Base-by-base conservation (phyloP, 2,888 invertebrate genomes). In the Onthophagus sagittarius region DNA sequence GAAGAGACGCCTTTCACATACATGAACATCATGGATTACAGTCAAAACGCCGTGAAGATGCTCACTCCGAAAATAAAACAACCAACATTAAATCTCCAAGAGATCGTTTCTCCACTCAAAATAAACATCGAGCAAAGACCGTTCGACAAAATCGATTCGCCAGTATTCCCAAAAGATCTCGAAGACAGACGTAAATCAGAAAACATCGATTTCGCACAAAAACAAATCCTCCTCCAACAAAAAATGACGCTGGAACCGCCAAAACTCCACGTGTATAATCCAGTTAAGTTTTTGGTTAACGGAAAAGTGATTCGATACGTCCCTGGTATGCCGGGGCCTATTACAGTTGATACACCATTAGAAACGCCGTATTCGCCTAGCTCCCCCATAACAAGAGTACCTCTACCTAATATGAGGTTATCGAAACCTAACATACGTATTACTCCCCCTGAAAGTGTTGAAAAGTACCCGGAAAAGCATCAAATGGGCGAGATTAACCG, bases 301-400 rank as follows among this genome's bases (percentile, higher is more conserved):
- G 93, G 93, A 15, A 93, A 93, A 83, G 86, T 92, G n/a, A 93
- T 95, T 81, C 93, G 94, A 0, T 92, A 94, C 83, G 94, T 95
- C 9, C 95, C 95, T 5, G 95, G 95, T 11, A 95, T 95, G 85
- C 95, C 95, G 0, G 95, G 95, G 7, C 95, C 95, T 2, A 79
- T 85, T n/a, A 80, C 79, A 6, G 82, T 94, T 0, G 83, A 84
- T 62, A 79, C 79, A 31, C 82, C 73, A 4, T 72, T 79, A 23
- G 79, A 81, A 15, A 78, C 80, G 73, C 77, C 77, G 7, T 81
- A 81, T 73, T 74, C 71, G 9, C 72, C 73, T 6, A 65, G 63
- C n/a, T 32, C 72, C 4, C 62, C 72, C 11, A 65, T 62, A 0
- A 62, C 72, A 63, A 23, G 15, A 11, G 5, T 23, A 31, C 67